phyloP scores from a whole-genome alignment of 1,140 invertebrate genomes.

The Drosophila serrata region DNA sequence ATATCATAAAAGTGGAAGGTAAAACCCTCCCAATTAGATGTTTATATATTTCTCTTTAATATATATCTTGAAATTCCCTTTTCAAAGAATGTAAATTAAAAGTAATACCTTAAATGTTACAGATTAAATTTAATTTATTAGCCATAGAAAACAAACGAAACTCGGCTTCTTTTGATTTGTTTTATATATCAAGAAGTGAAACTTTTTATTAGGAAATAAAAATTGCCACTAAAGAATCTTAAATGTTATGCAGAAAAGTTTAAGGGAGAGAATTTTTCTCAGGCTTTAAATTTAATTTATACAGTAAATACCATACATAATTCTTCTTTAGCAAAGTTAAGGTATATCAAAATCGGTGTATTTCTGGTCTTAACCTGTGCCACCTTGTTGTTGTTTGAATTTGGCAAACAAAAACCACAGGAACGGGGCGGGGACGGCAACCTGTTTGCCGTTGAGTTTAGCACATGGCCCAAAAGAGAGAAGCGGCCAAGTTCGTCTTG shows the following conservation, averaged over 20 bases:
- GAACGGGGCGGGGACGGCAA: constrained; percentile 46
- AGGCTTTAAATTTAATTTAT: background rate
- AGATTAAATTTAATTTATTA: background rate
- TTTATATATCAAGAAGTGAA: background rate
- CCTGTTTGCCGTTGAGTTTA: constrained; percentile 80
- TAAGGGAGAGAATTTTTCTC: background rate
- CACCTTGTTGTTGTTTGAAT: constrained; percentile 74
- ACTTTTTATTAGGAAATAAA: background rate
- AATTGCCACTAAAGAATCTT: background rate
- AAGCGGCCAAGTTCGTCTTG: constrained; percentile 23
- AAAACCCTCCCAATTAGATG: background rate
- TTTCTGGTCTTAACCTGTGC: background rate
- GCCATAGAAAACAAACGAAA: background rate
- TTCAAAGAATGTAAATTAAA: background rate
- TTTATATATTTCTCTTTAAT: constrained; percentile 1
- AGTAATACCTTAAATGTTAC: background rate
- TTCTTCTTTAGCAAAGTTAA: background rate
- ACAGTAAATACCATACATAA: background rate
- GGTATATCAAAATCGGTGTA: constrained; percentile 15
- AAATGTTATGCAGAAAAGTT: background rate
- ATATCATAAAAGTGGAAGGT: background rate
- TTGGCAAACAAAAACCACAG: constrained; percentile 77
- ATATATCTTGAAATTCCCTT: background rate
- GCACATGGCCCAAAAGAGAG: constrained; percentile 65
- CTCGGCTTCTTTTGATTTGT: background rate